Conservation (phyloP, 2,888 invertebrate genomes). For the Synanthedon myopaeformis region DNA sequence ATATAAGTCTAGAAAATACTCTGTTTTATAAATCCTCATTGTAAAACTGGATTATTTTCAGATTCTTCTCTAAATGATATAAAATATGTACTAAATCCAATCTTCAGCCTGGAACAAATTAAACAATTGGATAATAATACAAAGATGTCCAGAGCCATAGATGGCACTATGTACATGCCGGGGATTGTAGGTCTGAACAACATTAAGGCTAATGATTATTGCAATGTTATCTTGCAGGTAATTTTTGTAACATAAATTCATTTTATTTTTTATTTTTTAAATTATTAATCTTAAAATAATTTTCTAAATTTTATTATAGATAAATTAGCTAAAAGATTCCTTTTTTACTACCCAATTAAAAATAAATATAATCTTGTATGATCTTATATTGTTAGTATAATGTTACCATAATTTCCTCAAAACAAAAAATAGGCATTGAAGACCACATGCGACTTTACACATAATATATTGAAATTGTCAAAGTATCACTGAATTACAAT, state of each 20-base stretch:
- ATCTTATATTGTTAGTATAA: no score
- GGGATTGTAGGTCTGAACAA: conserved; percentile 99
- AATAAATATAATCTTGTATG: no score
- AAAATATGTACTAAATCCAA: conserved; percentile 98
- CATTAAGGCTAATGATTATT: conserved; percentile 99
- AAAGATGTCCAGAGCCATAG: conserved; percentile 93
- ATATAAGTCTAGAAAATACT: background rate
- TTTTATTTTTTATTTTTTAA: no score
- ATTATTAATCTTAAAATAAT: no score
- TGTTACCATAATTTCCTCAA: no score
- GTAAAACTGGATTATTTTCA: conserved; percentile 29
- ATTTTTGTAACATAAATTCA: conserved; percentile 5
- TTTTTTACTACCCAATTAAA: no score
- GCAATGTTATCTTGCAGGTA: conserved; percentile 97
- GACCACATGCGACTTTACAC: no score
- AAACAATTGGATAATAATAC: conserved; percentile 81
- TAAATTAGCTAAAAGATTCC: no score
- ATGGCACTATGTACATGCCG: conserved; percentile 95
- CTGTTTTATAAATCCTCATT: background rate
- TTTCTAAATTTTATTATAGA: no score
- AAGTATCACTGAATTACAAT: no score
- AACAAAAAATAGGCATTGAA: no score
- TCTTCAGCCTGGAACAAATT: conserved; percentile 88
- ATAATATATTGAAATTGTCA: no score
- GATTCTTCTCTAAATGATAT: conserved; percentile 98